Base-by-base conservation (phyloP, 1,140 invertebrate genomes). In the Plodia interpunctella region DNA sequence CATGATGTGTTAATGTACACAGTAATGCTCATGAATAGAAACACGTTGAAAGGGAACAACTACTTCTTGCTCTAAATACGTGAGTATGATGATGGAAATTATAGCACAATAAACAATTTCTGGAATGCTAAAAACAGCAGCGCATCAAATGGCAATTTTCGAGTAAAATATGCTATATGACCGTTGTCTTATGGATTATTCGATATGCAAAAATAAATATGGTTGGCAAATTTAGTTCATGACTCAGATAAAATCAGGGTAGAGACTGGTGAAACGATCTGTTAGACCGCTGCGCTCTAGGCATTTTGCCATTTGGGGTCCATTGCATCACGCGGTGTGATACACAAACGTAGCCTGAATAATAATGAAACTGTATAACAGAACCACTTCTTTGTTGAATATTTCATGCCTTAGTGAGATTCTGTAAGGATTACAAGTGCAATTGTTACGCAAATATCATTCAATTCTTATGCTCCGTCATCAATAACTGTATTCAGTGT, bases 311-410 rank as follows among this genome's bases (percentile, higher is more conserved):
- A 78, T 66, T 70, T 59, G 32, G 44, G n/a, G 49, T 25, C 44
- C 57, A 63, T 79, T 79, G 70, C 78, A 66, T 75, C 70, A 82
- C 63, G 55, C 62, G 65, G 56, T 63, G 64, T 73, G 66, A 67
- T 70, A 73, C 70, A 66, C 51, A 69, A 71, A 76, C 74, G 59
- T 63, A 78, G 59, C 70, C 79, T 75, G 79, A 80, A 82, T 82
- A 82, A 66, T 54, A 77, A 80, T 65, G 57, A 32, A 52, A 56
- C 15, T 53, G 44, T 57, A 59, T 59, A 61, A 60, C 55, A 35
- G 44, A 20, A n/a, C 25, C 56, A 61, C 44, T 51, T 51, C 49
- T 67, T 68, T 68, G 73, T 76, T 80, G 65, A 80, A 80, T 83
- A 77, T 79, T 79, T 83, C 74, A 80, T 74, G 63, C 62, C 50